Evolutionary conservation across 2,888 invertebrate genomes (phyloP).

Genomic region (Blomia tropicalis): DNA sequence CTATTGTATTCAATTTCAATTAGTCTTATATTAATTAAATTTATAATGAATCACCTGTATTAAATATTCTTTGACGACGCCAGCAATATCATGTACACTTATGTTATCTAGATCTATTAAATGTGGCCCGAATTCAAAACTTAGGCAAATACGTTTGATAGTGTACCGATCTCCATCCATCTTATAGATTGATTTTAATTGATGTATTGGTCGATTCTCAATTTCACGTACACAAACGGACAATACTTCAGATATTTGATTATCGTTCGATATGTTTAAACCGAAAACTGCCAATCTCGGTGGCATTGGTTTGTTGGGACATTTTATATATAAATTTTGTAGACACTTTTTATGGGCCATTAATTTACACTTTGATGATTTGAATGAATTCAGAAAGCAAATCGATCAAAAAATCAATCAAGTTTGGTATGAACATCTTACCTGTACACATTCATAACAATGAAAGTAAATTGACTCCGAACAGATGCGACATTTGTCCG

Average conservation of each 20-base stretch:
- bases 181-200: conserved; percentile 18
- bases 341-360: conserved; percentile 20
- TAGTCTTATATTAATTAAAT: neutral
- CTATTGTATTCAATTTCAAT: neutral
- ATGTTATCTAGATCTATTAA: conserved; percentile 17
- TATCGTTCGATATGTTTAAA: neutral
- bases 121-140: conserved; percentile 21
- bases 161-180: neutral
- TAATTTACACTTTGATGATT: conserved; percentile 15
- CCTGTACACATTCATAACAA: conserved; percentile 18
- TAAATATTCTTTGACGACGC: conserved; percentile 13
- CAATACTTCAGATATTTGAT: conserved; percentile 16
- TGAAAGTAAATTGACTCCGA: conserved; percentile 14
- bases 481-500: conserved; percentile 19
- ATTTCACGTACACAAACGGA: conserved; percentile 17
- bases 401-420: neutral
- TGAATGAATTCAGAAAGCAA: no score
- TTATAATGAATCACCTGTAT: neutral
- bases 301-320: conserved; percentile 19
- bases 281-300: conserved; percentile 15
- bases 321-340: conserved; percentile 15
- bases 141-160: conserved; percentile 11
- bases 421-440: neutral
- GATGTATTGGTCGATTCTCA: conserved; percentile 17
- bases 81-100: conserved; percentile 18